These are phyloP conservation scores for Drosophila pullipes DNA, from an alignment of 2,888 invertebrate species.

Conservation along the genomic window DNA sequence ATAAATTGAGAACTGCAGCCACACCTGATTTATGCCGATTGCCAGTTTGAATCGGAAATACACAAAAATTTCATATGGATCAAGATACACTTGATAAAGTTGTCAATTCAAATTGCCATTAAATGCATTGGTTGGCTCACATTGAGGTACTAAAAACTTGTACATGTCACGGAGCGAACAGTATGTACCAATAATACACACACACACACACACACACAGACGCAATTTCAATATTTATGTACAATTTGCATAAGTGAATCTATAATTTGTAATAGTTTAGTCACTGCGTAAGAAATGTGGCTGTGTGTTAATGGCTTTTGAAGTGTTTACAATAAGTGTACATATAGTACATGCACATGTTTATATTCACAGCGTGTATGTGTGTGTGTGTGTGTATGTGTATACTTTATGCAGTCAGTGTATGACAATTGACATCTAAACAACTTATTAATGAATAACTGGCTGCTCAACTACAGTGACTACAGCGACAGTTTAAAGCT, in stretches of 20 bases:
- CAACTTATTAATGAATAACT: conserved; percentile 78
- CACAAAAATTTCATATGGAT: conserved; percentile 1
- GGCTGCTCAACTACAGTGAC: conserved; percentile 41
- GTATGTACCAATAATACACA: conserved; percentile 7
- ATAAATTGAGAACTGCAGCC: conserved; percentile 10
- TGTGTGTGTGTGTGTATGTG: conserved; percentile 25
- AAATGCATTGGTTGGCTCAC: conserved; percentile 19
- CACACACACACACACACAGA: neutral
- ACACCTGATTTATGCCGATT: conserved; percentile 39
- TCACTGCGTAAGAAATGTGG: conserved; percentile 35
- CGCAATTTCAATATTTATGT: conserved; percentile 35
- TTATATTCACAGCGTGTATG: neutral
- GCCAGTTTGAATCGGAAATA: conserved; percentile 21
- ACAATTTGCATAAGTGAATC: conserved; percentile 45
- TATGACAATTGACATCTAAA: conserved; percentile 71
- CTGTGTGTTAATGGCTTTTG: conserved; percentile 18
- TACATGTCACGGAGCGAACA: neutral
- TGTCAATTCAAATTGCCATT: conserved; percentile 32
- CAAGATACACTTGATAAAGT: conserved; percentile 15
- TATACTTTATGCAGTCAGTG: conserved; percentile 49
- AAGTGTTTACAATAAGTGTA: conserved; percentile 10
- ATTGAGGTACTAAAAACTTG: conserved; percentile 10
- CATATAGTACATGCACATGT: conserved; percentile 22
- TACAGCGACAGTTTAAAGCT: conserved; percentile 71
- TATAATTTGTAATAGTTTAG: conserved; percentile 36